phyloP scores from a whole-genome alignment of 2,113 vertebrate species.

The Tursiops truncatus region DNA sequence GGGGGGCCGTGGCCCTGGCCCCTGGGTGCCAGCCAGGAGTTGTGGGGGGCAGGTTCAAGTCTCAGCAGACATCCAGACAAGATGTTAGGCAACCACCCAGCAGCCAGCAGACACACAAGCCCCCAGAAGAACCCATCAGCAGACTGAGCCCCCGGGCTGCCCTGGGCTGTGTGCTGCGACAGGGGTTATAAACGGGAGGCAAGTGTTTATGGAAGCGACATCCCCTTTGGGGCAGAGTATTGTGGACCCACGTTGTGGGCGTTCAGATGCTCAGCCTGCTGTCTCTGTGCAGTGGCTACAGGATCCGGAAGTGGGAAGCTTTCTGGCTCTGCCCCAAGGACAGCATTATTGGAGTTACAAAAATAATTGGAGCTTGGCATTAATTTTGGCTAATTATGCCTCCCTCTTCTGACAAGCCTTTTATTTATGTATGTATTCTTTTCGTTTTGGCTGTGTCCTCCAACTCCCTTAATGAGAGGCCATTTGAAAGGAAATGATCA shows the following conservation, averaged over 20 bases:
- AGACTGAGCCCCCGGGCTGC: background rate
- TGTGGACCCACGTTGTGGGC: background rate
- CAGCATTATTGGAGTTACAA: background rate
- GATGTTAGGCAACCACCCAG: background rate
- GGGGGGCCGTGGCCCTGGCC: background rate
- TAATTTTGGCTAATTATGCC: slow-evolving; percentile 48
- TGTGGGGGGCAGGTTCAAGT: too few relatives aligned
- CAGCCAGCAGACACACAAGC: background rate
- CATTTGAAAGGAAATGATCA: slow-evolving; percentile 38
- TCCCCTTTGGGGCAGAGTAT: background rate
- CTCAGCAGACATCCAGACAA: fast-evolving
- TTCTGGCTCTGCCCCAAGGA: slow-evolving; percentile 20
- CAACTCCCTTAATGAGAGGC: slow-evolving; percentile 52
- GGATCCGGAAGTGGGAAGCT: slow-evolving; percentile 27
- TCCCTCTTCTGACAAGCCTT: slow-evolving; percentile 50
- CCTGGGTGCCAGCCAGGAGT: background rate
- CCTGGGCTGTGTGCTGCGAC: slow-evolving; percentile 30
- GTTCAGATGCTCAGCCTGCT: background rate
- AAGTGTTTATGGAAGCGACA: background rate
- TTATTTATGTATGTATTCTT: slow-evolving; percentile 39
- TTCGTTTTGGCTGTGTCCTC: slow-evolving; percentile 33
- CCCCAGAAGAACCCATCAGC: background rate
- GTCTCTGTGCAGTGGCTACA: background rate
- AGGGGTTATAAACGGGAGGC: background rate
- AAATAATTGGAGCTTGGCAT: slow-evolving; percentile 34